Conservation (phyloP, 2,888 invertebrate species). For the Dione juno region DNA sequence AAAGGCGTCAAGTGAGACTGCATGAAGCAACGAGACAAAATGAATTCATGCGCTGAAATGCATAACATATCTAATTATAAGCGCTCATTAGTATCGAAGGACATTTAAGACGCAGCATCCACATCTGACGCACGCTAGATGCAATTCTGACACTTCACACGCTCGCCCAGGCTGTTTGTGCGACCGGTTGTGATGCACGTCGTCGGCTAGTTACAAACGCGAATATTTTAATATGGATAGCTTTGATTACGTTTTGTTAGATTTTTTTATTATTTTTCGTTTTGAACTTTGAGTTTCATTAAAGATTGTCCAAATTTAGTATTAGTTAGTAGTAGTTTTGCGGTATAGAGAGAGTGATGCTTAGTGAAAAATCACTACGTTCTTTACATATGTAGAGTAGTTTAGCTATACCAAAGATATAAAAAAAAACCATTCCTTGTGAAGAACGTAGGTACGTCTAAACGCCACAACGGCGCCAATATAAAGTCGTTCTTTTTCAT, state of each 20-base stretch:
- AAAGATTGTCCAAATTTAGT: too few species aligned
- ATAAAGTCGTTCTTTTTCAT: too few species aligned
- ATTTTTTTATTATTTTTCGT: too few species aligned
- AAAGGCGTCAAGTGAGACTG: conserved; percentile 4
- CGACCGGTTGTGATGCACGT: not conserved
- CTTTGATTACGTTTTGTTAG: not conserved
- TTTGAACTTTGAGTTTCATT: too few species aligned
- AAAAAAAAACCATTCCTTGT: too few species aligned
- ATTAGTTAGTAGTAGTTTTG: too few species aligned
- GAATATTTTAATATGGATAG: not conserved
- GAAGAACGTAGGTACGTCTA: too few species aligned
- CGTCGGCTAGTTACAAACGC: not conserved
- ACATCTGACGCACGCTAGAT: conserved; percentile 58
- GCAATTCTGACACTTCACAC: conserved; percentile 65
- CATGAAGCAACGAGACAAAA: conserved; percentile 31
- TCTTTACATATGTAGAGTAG: too few species aligned
- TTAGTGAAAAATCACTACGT: too few species aligned
- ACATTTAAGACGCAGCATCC: conserved; percentile 59
- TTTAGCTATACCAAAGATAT: too few species aligned
- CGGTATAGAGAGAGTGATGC: too few species aligned
- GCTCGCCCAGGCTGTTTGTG: conserved; percentile 48
- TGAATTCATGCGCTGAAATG: conserved; percentile 47
- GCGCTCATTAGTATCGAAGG: conserved; percentile 59
- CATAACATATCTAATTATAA: conserved; percentile 63
- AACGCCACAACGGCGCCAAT: too few species aligned